Base-by-base conservation (phyloP, 1,140 invertebrate genomes). In the Cydia strobilella region DNA sequence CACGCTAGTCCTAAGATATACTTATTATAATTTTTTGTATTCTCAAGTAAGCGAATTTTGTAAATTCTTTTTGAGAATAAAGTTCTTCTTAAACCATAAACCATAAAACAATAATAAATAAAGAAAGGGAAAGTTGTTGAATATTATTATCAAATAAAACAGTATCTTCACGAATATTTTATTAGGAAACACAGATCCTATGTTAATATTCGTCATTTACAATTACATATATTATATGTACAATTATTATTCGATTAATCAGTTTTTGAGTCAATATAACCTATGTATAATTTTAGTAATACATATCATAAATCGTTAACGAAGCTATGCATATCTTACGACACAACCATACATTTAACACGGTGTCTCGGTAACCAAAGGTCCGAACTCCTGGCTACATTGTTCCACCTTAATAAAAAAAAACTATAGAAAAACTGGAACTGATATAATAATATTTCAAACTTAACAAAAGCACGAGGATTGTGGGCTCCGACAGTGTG, bases 341-440 rank as follows among this genome's bases (percentile, higher is more conserved):
- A 93, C 91, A 93, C 91, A 93, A 93, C 91, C 91, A 93, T 92
- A 91, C 83, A 91, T 90, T 92, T 90, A 92, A 91, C 90, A 90
- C 89, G 90, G 89, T 88, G 88, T 80, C 80, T 77, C 74, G 75
- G 75, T 72, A 82, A 81, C 84, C 83, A 59, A 31, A 77, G 66
- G 75, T 79, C 79, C 80, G 79, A 79, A 81, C 63, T 75, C 76
- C 76, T 76, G 83, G 84, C 85, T 78, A 79, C 72, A 90, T 84
- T 84, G 88, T 89, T 86, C 85, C 88, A 92, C 90, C 90, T 83
- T 87, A 85, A 81, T 88, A 84, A 86, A 69, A 80, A 80, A 87
- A 80, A 77, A 75, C 88, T 88, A 85, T 90, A 91, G 89, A 88
- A 88, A 39, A 90, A 90, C 88, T 91, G 89, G 89, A 93, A 93